phyloP scores from a whole-genome alignment of 2,113 vertebrate species.

The Lonchura striata region DNA sequence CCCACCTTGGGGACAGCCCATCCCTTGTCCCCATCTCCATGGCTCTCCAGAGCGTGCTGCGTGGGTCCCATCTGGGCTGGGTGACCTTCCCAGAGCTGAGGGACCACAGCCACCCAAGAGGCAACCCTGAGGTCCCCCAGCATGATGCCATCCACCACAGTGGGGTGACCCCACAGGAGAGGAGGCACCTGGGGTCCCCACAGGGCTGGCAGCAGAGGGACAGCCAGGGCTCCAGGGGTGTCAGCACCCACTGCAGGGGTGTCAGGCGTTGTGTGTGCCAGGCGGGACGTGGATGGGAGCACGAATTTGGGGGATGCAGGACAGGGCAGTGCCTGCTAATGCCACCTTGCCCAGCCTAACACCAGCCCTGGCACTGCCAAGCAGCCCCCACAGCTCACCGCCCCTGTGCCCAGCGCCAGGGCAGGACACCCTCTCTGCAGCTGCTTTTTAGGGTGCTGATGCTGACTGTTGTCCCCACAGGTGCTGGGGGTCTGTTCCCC shows the following conservation, averaged over 20 bases:
- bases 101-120: neutral
- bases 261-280: neutral
- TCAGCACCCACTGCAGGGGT: neutral
- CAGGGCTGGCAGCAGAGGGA: neutral
- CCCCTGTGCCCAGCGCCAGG: fast-evolving
- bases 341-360: neutral
- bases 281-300: neutral
- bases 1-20: neutral
- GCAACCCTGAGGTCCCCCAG: neutral
- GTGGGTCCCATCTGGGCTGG: neutral
- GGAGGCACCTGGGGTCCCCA: neutral
- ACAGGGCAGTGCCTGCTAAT: neutral
- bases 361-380: neutral
- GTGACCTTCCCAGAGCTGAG: neutral
- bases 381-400: fast-evolving
- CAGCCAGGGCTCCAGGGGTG: neutral
- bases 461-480: neutral
- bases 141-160: fast-evolving
- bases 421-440: neutral
- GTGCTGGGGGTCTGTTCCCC: slow-evolving; percentile 4
- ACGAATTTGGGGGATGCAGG: neutral
- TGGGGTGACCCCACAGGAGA: neutral
- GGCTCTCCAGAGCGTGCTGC: neutral
- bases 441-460: neutral
- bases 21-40: neutral